phyloP scores from a whole-genome alignment of 2,797 vertebrate genomes.

The Rhinichthys osculus region DNA sequence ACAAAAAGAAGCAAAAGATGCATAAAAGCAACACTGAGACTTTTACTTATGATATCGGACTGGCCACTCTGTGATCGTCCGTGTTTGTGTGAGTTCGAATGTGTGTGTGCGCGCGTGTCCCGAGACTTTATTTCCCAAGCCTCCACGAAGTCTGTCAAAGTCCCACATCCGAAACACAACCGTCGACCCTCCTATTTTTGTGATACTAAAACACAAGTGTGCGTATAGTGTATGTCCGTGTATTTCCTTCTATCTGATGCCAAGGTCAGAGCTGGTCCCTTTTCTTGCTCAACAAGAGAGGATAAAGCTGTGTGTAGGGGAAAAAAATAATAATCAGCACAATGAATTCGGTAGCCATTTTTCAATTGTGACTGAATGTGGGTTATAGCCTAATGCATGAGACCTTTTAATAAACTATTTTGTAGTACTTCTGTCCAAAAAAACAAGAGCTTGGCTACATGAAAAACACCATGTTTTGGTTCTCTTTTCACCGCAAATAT shows the following conservation, averaged over 20 bases:
- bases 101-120: conserved; percentile 59
- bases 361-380: conserved; percentile 45
- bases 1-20: neutral
- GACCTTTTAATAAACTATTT: conserved; percentile 57
- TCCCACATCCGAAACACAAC: conserved; percentile 63
- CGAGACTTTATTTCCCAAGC: conserved; percentile 40
- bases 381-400: conserved; percentile 58
- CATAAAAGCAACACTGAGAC: conserved; percentile 57
- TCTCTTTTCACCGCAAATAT: neutral
- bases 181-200: conserved; percentile 56
- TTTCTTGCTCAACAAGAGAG: conserved; percentile 29
- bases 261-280: conserved; percentile 53
- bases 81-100: conserved; percentile 44
- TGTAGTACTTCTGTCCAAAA: conserved; percentile 52
- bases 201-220: conserved; percentile 42
- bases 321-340: conserved; percentile 49
- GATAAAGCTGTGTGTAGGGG: conserved; percentile 9
- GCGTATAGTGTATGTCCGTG: conserved; percentile 48
- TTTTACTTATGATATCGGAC: conserved; percentile 60
- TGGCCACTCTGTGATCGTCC: conserved; percentile 59
- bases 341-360: conserved; percentile 55
- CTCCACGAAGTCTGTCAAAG: conserved; percentile 55
- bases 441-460: conserved; percentile 24
- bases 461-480: conserved; percentile 8
- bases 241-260: conserved; percentile 57